These are phyloP conservation scores for Drosophila trapezifrons DNA, from an alignment of 1,140 invertebrate species.

Conservation along the genomic window DNA sequence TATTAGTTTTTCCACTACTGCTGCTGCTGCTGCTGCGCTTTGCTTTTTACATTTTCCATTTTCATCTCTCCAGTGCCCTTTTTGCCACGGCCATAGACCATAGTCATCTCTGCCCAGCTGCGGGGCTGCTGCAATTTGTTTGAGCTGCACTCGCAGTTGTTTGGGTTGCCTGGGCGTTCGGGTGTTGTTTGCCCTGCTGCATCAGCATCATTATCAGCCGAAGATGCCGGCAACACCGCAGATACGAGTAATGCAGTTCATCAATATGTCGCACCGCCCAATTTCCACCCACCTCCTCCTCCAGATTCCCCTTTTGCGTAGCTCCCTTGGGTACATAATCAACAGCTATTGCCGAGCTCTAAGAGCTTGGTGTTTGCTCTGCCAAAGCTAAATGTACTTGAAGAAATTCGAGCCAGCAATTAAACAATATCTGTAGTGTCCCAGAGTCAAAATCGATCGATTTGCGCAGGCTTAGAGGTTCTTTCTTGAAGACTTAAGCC, in stretches of 20 bases:
- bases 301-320: background rate
- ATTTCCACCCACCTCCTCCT: background rate
- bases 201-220: conserved; percentile 63
- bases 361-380: conserved; percentile 50
- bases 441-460: background rate
- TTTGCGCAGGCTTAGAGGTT: background rate
- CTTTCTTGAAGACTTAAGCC: background rate
- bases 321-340: conserved; percentile 48
- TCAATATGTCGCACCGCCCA: conserved; percentile 60
- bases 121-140: conserved; percentile 57
- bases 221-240: conserved; percentile 61
- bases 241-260: conserved; percentile 62
- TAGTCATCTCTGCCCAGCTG: conserved; percentile 26
- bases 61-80: conserved; percentile 34
- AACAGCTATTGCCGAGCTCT: conserved; percentile 34
- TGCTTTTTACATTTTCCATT: conserved; percentile 21
- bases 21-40: conserved; percentile 32
- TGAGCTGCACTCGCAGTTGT: conserved; percentile 59
- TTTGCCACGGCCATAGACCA: background rate
- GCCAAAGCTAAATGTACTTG: conserved; percentile 19
- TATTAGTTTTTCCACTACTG: conserved; percentile 54
- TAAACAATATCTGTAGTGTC: conserved; percentile 12
- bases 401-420: conserved; percentile 28
- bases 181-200: conserved; percentile 60
- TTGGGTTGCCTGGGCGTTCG: conserved; percentile 22